These are phyloP conservation scores for Notodonta ziczac DNA, from an alignment of 2,888 invertebrate genomes.

Conservation along the genomic window DNA sequence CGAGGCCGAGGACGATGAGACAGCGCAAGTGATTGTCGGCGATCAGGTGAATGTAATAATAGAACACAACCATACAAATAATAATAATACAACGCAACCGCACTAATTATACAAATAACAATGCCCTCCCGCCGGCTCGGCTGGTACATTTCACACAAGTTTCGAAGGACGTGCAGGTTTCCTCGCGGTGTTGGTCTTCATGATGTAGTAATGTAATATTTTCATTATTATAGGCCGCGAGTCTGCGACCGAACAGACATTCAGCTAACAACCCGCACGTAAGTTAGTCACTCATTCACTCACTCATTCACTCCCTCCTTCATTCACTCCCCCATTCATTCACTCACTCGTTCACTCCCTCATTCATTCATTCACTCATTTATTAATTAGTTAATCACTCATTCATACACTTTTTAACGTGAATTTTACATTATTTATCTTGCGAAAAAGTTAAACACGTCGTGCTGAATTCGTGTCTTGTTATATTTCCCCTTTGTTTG, in stretches of 20 bases:
- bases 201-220: neutral
- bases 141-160: no score
- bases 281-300: constrained; percentile 28
- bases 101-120: no score
- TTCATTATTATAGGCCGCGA: constrained; percentile 63
- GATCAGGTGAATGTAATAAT: constrained; percentile 77
- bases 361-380: no score
- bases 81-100: neutral
- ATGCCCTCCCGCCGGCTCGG: no score
- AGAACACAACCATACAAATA: neutral
- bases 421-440: no score
- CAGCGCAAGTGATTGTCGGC: constrained; percentile 80
- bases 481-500: no score
- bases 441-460: no score
- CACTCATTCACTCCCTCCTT: neutral
- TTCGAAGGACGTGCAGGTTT: no score
- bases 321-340: neutral
- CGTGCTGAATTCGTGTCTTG: no score
- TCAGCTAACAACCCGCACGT: constrained; percentile 66
- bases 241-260: constrained; percentile 66
- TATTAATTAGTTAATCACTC: constrained; percentile 32
- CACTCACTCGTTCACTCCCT: no score
- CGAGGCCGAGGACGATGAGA: constrained; percentile 79
- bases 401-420: neutral
- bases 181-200: no score